A percentile compares a stretch with the other conserved stretches of the same genome.
These are phyloP conservation scores for Anguilla obscura DNA, from an alignment of 2,797 vertebrate species.

Conservation along the genomic window DNA sequence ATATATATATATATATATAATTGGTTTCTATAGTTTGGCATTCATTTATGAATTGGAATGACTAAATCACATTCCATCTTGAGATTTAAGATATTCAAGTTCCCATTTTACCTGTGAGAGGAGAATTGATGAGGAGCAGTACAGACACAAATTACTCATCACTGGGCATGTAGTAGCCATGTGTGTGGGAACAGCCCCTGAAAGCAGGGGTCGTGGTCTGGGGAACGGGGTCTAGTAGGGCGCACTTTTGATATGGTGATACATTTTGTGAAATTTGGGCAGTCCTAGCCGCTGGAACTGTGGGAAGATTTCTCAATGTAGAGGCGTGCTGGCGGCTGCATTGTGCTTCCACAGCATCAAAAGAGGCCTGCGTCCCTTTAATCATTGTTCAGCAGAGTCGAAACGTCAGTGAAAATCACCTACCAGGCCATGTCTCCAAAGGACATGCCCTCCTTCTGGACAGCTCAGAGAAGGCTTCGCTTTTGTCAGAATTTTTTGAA, in stretches of 20 bases:
- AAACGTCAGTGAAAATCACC: constrained; percentile 45
- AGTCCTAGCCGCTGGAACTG: constrained; percentile 62
- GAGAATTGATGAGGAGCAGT: constrained; percentile 56
- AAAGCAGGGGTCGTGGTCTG: constrained; percentile 68
- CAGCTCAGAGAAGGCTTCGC: constrained; percentile 31
- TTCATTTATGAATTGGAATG: background rate
- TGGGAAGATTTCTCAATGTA: constrained; percentile 69
- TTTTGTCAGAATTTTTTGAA: constrained; percentile 47
- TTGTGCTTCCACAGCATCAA: constrained; percentile 53
- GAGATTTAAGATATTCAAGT: constrained; percentile 43
- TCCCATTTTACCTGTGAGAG: constrained; percentile 53
- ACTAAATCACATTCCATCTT: background rate
- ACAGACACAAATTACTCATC: constrained; percentile 61
- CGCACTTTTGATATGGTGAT: constrained; percentile 75
- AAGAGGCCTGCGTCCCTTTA: constrained; percentile 55
- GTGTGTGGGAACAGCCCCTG: constrained; percentile 72
- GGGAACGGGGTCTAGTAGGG: constrained; percentile 73
- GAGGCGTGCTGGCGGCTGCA: constrained; percentile 48
- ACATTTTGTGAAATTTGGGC: constrained; percentile 69
- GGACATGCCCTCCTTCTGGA: constrained; percentile 37
- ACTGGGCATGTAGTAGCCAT: constrained; percentile 68
- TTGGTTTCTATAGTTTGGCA: background rate
- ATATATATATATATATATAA: background rate
- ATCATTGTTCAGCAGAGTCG: constrained; percentile 48
- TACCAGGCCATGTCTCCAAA: constrained; percentile 41